Percentiles rank a stretch among this genome's conserved stretches.
These are phyloP conservation scores for Plestiodon gilberti DNA, from an alignment of 2,113 vertebrate species.

Conservation along the genomic window DNA sequence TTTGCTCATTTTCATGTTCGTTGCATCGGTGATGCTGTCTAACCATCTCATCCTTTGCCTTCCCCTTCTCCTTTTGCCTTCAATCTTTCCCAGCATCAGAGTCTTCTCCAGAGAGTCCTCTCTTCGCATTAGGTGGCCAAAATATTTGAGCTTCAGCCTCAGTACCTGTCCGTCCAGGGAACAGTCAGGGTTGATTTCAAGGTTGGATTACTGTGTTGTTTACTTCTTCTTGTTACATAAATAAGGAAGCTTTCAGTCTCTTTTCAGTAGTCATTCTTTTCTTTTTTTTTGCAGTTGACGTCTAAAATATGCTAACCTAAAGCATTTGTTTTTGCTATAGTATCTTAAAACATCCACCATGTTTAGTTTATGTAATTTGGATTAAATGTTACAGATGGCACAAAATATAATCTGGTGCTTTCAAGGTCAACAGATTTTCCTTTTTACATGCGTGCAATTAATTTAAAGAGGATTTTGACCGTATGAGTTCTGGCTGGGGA, in stretches of 20 bases:
- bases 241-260: too few species aligned
- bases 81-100: too few species aligned
- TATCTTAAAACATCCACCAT: conserved; percentile 14
- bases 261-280: background rate
- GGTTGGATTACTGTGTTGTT: background rate
- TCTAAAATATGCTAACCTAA: background rate
- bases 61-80: too few species aligned
- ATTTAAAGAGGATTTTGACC: background rate
- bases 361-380: conserved; percentile 24
- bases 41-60: too few species aligned
- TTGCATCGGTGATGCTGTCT: too few species aligned
- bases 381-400: conserved; percentile 10
- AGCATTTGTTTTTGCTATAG: background rate
- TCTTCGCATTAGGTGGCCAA: too few species aligned
- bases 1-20: too few species aligned
- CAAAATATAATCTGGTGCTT: background rate
- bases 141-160: too few species aligned
- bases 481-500: background rate
- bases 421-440: background rate
- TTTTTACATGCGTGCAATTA: conserved; percentile 30
- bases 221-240: background rate
- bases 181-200: background rate
- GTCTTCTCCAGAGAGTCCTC: too few species aligned
- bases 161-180: too few species aligned
- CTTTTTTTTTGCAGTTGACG: background rate